Evolutionary conservation across 2,797 vertebrate genomes (phyloP), one percentile per base, ranked within the genome.

Genomic region (Zenarchopterus dispar): DNA sequence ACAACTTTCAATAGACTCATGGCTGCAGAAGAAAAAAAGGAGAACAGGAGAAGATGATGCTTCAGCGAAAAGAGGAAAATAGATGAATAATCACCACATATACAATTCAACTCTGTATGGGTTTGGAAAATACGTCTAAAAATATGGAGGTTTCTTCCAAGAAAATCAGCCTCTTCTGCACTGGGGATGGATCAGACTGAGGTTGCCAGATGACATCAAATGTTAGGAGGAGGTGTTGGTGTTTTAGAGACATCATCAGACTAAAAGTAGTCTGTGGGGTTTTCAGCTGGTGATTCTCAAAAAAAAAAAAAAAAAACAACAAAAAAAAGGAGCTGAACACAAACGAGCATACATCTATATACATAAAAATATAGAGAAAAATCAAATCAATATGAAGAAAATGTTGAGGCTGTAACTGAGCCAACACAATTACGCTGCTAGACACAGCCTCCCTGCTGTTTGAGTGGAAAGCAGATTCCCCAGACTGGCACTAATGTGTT

Each of bases 401-500:
- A 76, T 62, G 51, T 63, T 44, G 51, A 45, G 33, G 44, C 59
- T 75, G 43, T 39, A 55, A 59, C 58, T 41, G 56, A 73, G 68
- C 51, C 64, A 68, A 62, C 73, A 71, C 60, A 70, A 73, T 81
- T 75, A 65, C 47, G 52, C 51, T 46, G 21, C 55, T 53, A 62
- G 47, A 39, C 47, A 48, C 46, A 71, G 51, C 56, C 54, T 80
- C 70, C 58, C 56, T 23, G 59, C 56, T 68, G 66, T 53, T 84
- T 50, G 53, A 75, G 28, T 56, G 62, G 77, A 81, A 84, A 80
- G 74, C 65, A 80, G 60, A 81, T 91, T 63, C 59, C 67, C 67
- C 78, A 81, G 81, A 75, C 71, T 84, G 75, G 73, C 80, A 76
- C 59, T 84, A 78, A 85, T 85, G 68, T 76, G 61, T 56, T 44